Evolutionary conservation across 2,797 vertebrate species (phyloP).

Genomic region (Melanotaenia nigrans): DNA sequence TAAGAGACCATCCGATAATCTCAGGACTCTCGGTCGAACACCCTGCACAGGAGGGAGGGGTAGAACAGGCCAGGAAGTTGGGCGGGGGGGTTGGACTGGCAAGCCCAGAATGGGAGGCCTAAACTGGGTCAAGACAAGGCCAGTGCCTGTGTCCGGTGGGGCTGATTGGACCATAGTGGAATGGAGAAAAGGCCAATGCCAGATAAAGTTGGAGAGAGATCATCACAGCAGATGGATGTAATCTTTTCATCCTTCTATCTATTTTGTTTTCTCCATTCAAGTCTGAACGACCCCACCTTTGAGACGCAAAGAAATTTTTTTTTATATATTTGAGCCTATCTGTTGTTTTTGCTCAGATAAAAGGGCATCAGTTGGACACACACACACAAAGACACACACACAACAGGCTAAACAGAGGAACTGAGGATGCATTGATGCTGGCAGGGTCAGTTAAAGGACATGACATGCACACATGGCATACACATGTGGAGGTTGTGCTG

Average conservation of each 20-base stretch:
- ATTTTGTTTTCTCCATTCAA: conserved; percentile 49
- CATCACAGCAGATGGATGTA: conserved; percentile 68
- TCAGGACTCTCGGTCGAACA: conserved; percentile 66
- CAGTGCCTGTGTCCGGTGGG: conserved; percentile 63
- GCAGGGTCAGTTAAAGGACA: conserved; percentile 41
- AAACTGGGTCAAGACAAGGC: conserved; percentile 86
- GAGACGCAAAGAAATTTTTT: conserved; percentile 29
- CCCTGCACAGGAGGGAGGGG: conserved; percentile 23
- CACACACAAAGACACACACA: conserved; percentile 50
- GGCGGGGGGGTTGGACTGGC: conserved; percentile 25
- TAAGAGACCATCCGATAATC: conserved; percentile 78
- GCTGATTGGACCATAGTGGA: conserved; percentile 78
- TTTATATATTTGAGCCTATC: conserved; percentile 5
- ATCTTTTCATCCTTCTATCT: conserved; percentile 50
- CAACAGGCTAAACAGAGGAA: conserved; percentile 25
- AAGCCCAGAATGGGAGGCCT: conserved; percentile 71
- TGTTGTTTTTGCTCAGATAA: conserved; percentile 43
- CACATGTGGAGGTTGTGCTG: conserved; percentile 64
- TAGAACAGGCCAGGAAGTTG: neutral
- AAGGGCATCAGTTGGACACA: conserved; percentile 38
- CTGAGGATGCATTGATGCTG: conserved; percentile 26
- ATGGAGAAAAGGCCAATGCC: conserved; percentile 78
- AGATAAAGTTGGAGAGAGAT: conserved; percentile 63
- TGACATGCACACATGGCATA: conserved; percentile 30
- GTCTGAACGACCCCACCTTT: conserved; percentile 40